These are phyloP conservation scores for Aphelocoma coerulescens DNA, from an alignment of 2,113 vertebrate species.

Conservation along the genomic window DNA sequence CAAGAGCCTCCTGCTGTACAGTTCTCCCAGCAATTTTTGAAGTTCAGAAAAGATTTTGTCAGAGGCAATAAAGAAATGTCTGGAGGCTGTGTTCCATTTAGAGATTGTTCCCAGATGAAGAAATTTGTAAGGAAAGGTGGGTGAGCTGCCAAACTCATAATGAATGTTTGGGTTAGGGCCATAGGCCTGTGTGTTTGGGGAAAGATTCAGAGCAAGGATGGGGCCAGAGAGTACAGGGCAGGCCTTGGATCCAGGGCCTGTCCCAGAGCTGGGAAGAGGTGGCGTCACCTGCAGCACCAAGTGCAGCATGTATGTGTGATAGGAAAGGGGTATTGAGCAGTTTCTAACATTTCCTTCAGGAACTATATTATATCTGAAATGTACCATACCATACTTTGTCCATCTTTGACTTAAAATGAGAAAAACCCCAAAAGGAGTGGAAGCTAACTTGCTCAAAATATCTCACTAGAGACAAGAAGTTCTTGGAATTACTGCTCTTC, in stretches of 20 bases:
- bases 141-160: constrained; percentile 19
- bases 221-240: neutral
- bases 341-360: neutral
- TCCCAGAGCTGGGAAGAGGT: neutral
- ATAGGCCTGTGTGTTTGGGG: neutral
- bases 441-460: neutral
- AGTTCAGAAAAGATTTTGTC: constrained; percentile 12
- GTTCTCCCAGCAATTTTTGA: neutral
- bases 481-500: neutral
- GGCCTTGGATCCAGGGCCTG: neutral
- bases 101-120: constrained; percentile 35
- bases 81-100: constrained; percentile 8
- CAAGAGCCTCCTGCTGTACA: neutral
- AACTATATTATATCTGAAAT: neutral
- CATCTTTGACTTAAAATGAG: neutral
- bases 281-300: neutral
- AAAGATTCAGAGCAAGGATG: neutral
- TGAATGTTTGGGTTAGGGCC: constrained; percentile 7
- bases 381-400: neutral
- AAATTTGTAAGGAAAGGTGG: constrained; percentile 21
- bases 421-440: neutral
- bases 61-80: neutral
- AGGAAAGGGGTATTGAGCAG: neutral
- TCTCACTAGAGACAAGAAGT: neutral
- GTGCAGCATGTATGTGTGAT: neutral